These are phyloP conservation scores for Craterocephalus amniculus DNA, from an alignment of 2,797 vertebrate species.

Conservation along the genomic window DNA sequence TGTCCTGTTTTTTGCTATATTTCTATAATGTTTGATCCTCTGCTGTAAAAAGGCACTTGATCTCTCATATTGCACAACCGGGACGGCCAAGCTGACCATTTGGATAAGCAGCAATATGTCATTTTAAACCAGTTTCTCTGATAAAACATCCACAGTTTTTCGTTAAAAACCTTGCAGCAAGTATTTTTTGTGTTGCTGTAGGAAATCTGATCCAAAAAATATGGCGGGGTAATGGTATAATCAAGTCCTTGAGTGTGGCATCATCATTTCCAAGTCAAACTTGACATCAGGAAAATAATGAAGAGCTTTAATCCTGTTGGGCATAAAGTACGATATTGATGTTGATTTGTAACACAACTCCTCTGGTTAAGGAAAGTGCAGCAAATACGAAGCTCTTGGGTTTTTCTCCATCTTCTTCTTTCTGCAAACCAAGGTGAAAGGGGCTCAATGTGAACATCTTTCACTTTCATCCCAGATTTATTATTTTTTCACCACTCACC, in stretches of 20 bases:
- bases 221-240: not conserved
- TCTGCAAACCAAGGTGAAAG: too few species aligned
- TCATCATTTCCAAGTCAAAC: constrained; percentile 18
- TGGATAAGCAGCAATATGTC: constrained; percentile 17
- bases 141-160: constrained; percentile 14
- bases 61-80: constrained; percentile 38
- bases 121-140: constrained; percentile 27
- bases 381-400: not conserved
- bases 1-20: constrained; percentile 29
- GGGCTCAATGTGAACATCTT: not conserved
- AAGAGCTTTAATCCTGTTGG: constrained; percentile 28
- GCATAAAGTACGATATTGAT: not conserved
- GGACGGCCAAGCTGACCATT: constrained; percentile 39
- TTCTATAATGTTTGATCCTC: constrained; percentile 31
- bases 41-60: constrained; percentile 46
- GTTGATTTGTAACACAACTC: too few species aligned
- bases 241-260: not conserved
- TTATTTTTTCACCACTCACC: not conserved
- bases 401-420: too few species aligned
- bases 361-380: not conserved
- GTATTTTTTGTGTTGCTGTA: too few species aligned
- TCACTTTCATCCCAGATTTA: too few species aligned
- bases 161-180: too few species aligned
- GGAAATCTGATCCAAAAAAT: not conserved
- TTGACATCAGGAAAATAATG: constrained; percentile 26